Evolutionary conservation across 92 coral and sea anemone genomes (phyloP).

Genomic region (Palythoa grandiflora): DNA sequence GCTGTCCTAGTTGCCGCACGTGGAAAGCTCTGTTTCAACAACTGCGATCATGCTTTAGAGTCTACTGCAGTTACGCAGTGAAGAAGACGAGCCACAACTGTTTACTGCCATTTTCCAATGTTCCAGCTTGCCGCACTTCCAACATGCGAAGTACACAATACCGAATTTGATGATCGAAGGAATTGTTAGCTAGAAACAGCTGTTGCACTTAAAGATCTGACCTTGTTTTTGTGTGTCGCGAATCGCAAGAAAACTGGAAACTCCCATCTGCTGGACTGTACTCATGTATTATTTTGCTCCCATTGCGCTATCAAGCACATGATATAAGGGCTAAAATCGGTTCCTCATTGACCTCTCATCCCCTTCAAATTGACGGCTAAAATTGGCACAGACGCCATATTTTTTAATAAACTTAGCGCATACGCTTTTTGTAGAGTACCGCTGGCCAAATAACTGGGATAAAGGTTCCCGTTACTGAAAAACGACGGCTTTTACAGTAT

Average conservation of each 20-base stretch:
- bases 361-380: conserved; percentile 16
- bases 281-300: conserved; percentile 68
- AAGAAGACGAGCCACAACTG: not conserved
- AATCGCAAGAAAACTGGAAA: conserved; percentile 20
- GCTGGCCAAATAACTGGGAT: conserved; percentile 16
- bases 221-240: conserved; percentile 13
- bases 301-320: conserved; percentile 73
- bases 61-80: not conserved
- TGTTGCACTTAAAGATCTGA: conserved; percentile 19
- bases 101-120: not conserved
- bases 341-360: conserved; percentile 16
- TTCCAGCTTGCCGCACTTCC: not conserved
- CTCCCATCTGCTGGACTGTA: conserved; percentile 40
- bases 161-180: not conserved
- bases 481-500: not conserved
- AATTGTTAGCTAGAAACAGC: not conserved
- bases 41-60: not conserved
- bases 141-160: not conserved
- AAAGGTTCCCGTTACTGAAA: not conserved
- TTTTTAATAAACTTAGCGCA: not conserved
- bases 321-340: conserved; percentile 66
- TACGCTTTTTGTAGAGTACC: not conserved
- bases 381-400: conserved; percentile 52
- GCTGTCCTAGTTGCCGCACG: not conserved
- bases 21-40: not conserved